phyloP scores from a whole-genome alignment of 2,113 vertebrate species.

The Macheiramphus alcinus region DNA sequence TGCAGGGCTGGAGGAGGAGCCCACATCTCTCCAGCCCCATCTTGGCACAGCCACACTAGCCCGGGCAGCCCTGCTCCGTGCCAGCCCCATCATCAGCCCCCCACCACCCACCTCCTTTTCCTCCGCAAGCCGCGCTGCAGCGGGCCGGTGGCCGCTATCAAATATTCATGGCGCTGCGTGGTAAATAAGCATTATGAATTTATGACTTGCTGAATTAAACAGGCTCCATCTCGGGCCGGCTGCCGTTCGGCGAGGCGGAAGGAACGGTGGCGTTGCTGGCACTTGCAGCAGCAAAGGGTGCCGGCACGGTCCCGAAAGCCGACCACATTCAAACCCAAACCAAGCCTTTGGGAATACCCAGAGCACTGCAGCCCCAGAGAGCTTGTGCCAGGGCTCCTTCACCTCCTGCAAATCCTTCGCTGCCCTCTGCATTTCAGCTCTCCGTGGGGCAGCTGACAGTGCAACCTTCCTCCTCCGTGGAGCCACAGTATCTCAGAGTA shows the following conservation, averaged over 20 bases:
- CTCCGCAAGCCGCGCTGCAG: fast-evolving
- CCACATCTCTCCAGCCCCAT: not conserved
- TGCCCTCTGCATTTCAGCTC: not conserved
- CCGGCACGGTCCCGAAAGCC: fast-evolving
- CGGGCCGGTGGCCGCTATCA: not conserved
- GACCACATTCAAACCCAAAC: fast-evolving
- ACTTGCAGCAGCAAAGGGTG: not conserved
- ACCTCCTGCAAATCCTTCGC: not conserved
- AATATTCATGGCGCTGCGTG: constrained; percentile 31
- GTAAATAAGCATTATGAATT: constrained; percentile 63
- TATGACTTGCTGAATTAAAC: constrained; percentile 52
- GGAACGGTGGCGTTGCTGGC: not conserved
- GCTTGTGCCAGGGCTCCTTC: not conserved
- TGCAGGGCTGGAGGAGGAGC: not conserved
- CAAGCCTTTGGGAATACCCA: not conserved
- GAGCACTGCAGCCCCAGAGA: not conserved
- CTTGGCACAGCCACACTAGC: not conserved
- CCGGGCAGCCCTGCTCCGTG: fast-evolving
- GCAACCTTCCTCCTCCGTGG: not conserved
- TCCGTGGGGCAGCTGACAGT: not conserved
- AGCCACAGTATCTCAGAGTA: not conserved
- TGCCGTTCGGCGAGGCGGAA: not conserved
- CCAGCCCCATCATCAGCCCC: not conserved
- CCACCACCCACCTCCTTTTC: not conserved
- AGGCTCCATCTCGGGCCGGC: not conserved